Evolutionary conservation across 2,888 invertebrate genomes (phyloP).

Genomic region (Diabrotica balteata): DNA sequence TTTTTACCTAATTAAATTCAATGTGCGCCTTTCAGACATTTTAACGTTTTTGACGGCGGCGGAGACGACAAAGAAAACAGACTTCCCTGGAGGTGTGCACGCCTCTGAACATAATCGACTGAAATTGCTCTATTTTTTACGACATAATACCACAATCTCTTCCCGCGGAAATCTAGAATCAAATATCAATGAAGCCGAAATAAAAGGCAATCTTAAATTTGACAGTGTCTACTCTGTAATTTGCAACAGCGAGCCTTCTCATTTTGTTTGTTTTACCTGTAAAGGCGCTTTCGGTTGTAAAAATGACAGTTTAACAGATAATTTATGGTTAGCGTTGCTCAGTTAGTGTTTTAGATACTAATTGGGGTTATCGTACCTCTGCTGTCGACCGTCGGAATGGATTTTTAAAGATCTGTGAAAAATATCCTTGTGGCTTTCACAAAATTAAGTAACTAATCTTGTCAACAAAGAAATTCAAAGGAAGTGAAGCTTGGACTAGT

Average conservation of each 20-base stretch:
- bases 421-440: constrained; percentile 14
- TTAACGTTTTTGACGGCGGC: too few species aligned
- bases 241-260: constrained; percentile 34
- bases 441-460: too few species aligned
- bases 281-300: constrained; percentile 27
- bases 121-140: too few species aligned
- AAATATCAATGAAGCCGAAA: constrained; percentile 25
- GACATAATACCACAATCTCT: too few species aligned
- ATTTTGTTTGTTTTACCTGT: constrained; percentile 41
- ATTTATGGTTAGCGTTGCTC: constrained; percentile 31
- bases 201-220: constrained; percentile 31
- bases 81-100: too few species aligned
- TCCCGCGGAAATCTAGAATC: neutral
- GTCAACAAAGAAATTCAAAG: too few species aligned
- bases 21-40: too few species aligned
- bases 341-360: constrained; percentile 32
- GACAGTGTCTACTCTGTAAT: constrained; percentile 35
- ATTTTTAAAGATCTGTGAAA: constrained; percentile 27
- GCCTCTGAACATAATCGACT: too few species aligned
- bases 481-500: too few species aligned
- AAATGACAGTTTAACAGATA: constrained; percentile 34
- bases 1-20: too few species aligned
- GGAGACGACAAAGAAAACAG: too few species aligned
- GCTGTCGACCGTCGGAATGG: constrained; percentile 9
- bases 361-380: constrained; percentile 31